Conservation (phyloP, 1,140 invertebrate species). For the Zaprionus camerounensis region DNA sequence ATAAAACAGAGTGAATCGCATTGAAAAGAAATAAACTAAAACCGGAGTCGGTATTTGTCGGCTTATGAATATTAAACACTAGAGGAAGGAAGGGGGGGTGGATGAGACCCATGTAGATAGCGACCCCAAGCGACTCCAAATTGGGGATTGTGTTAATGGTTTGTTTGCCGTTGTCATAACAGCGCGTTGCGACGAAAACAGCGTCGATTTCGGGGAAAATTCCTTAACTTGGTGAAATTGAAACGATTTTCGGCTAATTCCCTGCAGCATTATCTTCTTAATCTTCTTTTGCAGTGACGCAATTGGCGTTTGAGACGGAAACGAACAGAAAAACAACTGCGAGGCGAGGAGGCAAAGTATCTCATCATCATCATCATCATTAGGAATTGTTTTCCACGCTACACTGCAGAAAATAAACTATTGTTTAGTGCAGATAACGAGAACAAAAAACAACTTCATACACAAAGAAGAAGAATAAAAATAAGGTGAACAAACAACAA, state of each 20-base stretch:
- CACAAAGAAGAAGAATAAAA: neutral
- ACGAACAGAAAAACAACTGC: neutral
- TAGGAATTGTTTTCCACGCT: neutral
- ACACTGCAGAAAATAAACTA: neutral
- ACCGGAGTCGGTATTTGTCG: neutral
- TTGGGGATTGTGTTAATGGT: constrained; percentile 15
- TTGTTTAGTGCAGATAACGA: constrained; percentile 1
- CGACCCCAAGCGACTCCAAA: neutral
- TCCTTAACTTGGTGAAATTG: constrained; percentile 2
- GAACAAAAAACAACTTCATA: neutral
- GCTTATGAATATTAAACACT: constrained; percentile 7
- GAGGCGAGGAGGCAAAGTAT: neutral
- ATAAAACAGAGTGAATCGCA: neutral
- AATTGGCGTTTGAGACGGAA: constrained; percentile 4
- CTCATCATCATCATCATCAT: neutral
- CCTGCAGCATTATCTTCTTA: constrained; percentile 4
- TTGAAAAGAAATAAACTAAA: constrained; percentile 2
- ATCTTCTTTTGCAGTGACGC: constrained; percentile 7
- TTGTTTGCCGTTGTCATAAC: constrained; percentile 17
- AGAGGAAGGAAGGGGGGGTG: neutral
- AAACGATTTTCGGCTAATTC: neutral
- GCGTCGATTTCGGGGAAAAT: neutral
- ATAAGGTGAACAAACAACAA: neutral
- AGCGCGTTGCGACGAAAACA: neutral
- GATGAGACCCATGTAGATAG: neutral